Conservation (phyloP, 2,888 invertebrate genomes). For the Rambutsinella grinnellia region DNA sequence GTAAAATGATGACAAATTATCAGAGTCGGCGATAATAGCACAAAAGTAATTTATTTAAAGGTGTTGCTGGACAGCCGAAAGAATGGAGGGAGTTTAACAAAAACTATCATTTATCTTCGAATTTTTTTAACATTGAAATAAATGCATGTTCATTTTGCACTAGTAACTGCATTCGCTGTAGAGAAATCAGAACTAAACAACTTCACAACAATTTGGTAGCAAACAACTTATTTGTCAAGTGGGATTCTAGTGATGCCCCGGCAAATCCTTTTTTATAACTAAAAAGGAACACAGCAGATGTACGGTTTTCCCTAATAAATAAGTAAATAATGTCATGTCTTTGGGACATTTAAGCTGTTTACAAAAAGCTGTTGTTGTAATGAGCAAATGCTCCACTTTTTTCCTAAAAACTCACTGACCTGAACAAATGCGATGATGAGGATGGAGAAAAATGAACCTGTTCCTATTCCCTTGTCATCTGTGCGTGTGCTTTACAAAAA, state of each 20-base stretch:
- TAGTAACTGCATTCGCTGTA: neutral
- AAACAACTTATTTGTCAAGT: neutral
- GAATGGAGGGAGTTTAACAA: neutral
- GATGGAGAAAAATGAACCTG: neutral
- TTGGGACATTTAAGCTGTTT: neutral
- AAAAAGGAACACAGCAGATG: too few species aligned
- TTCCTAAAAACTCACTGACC: neutral
- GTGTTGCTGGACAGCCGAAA: constrained; percentile 17
- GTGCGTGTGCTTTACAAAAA: neutral
- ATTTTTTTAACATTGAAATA: neutral
- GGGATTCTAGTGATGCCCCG: neutral
- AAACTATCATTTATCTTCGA: neutral
- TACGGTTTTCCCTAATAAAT: neutral
- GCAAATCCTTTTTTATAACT: neutral
- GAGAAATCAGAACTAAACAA: neutral
- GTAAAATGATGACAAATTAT: constrained; percentile 47
- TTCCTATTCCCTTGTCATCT: neutral
- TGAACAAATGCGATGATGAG: neutral
- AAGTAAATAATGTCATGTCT: neutral
- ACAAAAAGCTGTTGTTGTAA: neutral
- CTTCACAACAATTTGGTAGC: neutral
- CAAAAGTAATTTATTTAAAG: neutral
- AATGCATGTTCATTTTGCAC: neutral
- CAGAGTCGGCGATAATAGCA: neutral
- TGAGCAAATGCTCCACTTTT: neutral